phyloP scores from a whole-genome alignment of 2,797 vertebrate species.

The Gouania willdenowi region DNA sequence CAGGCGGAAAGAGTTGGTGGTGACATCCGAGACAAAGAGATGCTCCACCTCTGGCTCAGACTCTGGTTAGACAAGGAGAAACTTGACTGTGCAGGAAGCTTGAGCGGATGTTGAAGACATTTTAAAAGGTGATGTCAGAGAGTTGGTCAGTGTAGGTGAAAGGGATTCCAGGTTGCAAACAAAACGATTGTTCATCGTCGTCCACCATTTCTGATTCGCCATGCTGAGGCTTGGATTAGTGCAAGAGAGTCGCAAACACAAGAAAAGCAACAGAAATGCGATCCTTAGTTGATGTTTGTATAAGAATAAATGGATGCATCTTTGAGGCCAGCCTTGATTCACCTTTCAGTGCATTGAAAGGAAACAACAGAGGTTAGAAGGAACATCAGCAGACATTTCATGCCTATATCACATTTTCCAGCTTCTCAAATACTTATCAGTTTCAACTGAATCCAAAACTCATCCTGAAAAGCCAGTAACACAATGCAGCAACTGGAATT shows the following conservation, averaged over 20 bases:
- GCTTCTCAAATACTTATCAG: too few species aligned
- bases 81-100: conserved; percentile 29
- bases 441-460: too few species aligned
- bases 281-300: conserved; percentile 23
- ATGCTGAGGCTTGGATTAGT: conserved; percentile 60
- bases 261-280: conserved; percentile 14
- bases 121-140: too few species aligned
- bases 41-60: conserved; percentile 94
- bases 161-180: conserved; percentile 9
- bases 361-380: conserved; percentile 28
- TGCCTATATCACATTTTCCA: conserved; percentile 66
- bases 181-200: too few species aligned
- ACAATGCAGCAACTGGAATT: too few species aligned
- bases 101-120: too few species aligned
- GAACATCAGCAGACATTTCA: conserved; percentile 55
- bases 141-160: too few species aligned
- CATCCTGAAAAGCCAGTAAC: too few species aligned
- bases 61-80: conserved; percentile 80
- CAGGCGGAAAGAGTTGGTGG: conserved; percentile 85
- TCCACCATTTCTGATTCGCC: conserved; percentile 25
- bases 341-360: conserved; percentile 54
- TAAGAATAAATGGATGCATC: conserved; percentile 27
- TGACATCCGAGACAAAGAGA: conserved; percentile 88
- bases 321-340: conserved; percentile 13
- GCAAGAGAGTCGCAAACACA: conserved; percentile 6